These are phyloP conservation scores for Trachelus troglodyta DNA, from an alignment of 2,888 invertebrate species.

Conservation along the genomic window DNA sequence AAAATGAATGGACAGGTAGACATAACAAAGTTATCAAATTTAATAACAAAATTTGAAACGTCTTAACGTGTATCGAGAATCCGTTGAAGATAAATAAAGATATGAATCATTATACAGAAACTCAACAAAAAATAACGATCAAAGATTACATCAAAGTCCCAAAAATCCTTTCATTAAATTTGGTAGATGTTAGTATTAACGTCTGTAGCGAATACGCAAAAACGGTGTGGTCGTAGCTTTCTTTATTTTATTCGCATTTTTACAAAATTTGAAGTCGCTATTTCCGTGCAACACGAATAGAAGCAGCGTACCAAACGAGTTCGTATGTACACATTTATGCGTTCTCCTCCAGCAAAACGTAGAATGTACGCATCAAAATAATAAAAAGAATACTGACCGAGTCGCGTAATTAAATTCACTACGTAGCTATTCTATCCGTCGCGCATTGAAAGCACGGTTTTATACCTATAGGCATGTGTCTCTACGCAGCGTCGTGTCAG, in stretches of 20 bases:
- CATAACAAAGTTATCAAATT: slow-evolving; percentile 7
- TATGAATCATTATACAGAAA: neutral
- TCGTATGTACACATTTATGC: neutral
- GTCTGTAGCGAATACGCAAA: neutral
- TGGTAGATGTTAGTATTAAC: neutral
- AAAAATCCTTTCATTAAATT: neutral
- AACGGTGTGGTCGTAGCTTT: neutral
- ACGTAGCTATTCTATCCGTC: neutral
- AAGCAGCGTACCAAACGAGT: neutral
- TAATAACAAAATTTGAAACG: neutral
- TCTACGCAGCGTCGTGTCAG: neutral
- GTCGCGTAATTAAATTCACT: neutral
- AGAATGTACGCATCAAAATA: neutral
- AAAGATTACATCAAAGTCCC: neutral
- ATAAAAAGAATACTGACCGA: neutral
- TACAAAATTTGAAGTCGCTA: neutral
- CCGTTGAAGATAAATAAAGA: no score
- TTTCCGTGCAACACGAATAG: neutral
- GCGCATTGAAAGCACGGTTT: neutral
- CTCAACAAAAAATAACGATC: neutral
- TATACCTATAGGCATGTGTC: neutral
- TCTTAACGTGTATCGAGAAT: neutral
- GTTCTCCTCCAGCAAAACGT: neutral
- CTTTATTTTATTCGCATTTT: neutral
- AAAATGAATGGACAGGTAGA: neutral